Conservation (phyloP, 2,888 invertebrate genomes). For the Hydropsyche betteni region DNA sequence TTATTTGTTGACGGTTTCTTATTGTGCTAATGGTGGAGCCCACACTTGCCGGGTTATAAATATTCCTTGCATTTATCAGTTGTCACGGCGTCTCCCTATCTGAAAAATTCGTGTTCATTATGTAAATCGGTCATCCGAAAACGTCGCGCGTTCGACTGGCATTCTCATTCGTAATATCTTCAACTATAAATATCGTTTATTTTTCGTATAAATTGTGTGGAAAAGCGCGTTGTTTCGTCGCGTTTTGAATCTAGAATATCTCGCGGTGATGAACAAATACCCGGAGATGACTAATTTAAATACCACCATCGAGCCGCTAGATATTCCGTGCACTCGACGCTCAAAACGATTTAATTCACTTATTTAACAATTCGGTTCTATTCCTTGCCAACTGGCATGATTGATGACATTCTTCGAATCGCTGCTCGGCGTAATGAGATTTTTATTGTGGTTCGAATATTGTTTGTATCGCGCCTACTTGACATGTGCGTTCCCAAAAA, state of each 20-base stretch:
- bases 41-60: constrained; percentile 2
- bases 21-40: neutral
- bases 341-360: constrained; percentile 29
- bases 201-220: neutral
- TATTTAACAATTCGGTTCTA: constrained; percentile 27
- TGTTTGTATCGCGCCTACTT: too few species aligned
- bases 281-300: constrained; percentile 37
- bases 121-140: constrained; percentile 14
- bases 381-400: constrained; percentile 22
- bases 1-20: neutral
- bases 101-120: constrained; percentile 21
- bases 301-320: constrained; percentile 19
- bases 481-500: too few species aligned
- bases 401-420: constrained; percentile 32
- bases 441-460: too few species aligned
- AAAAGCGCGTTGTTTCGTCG: neutral
- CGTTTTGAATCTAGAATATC: neutral
- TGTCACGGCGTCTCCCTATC: neutral
- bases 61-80: constrained; percentile 18
- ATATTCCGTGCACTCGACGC: constrained; percentile 2
- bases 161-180: neutral
- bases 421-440: too few species aligned
- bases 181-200: constrained; percentile 4
- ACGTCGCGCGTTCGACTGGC: neutral
- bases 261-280: neutral